Evolutionary conservation across 2,888 invertebrate genomes (phyloP).

Genomic region (Zonitis immaculata): DNA sequence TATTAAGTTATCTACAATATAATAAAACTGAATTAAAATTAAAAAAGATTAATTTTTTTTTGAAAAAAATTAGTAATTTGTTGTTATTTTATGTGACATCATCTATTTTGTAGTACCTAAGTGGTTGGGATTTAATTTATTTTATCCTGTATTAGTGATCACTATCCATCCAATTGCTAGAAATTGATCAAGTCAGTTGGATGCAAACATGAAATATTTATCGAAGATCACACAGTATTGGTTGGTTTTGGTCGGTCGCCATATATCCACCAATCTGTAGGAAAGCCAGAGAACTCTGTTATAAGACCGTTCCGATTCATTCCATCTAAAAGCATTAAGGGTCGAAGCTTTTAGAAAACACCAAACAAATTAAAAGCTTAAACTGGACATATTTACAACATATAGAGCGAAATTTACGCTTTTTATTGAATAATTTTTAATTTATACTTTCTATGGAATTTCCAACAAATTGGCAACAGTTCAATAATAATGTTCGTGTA

Average conservation of each 20-base stretch:
- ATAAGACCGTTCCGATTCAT: slow-evolving; percentile 39
- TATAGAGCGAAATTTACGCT: no score
- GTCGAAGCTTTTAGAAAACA: slow-evolving; percentile 1
- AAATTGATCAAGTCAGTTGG: slow-evolving; percentile 42
- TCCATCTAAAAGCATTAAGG: slow-evolving; percentile 45
- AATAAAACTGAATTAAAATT: no score
- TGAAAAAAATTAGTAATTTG: no score
- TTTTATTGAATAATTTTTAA: no score
- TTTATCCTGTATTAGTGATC: slow-evolving; percentile 42
- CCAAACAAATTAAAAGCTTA: slow-evolving; percentile 7
- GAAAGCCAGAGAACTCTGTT: slow-evolving; percentile 46
- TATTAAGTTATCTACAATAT: no score
- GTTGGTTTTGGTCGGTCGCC: slow-evolving; percentile 4
- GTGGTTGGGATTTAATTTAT: slow-evolving; percentile 48
- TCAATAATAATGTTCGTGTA: not conserved
- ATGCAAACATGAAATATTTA: slow-evolving; percentile 19
- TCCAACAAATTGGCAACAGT: not conserved
- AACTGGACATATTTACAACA: no score
- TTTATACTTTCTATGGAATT: no score
- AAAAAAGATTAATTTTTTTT: no score
- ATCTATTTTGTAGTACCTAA: no score
- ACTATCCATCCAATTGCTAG: slow-evolving; percentile 41
- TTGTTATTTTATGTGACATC: no score
- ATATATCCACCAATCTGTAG: slow-evolving; percentile 43
- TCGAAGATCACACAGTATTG: slow-evolving; percentile 16